Percentiles rank a stretch among this genome's conserved stretches.
phyloP scores from a whole-genome alignment of 2,888 invertebrate species.

The Micropterix aruncella region DNA sequence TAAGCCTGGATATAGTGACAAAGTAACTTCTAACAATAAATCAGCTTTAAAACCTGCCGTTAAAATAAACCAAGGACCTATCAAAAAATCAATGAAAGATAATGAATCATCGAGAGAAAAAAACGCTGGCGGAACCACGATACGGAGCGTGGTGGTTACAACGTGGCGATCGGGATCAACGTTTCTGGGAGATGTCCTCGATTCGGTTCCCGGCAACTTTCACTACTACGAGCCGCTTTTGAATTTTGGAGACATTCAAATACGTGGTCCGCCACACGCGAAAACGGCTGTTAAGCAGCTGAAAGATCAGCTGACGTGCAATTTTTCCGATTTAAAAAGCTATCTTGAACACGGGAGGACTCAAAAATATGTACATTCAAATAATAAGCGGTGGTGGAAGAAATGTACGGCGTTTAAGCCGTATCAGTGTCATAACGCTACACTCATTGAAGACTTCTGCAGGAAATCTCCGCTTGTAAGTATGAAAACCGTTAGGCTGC shows the following conservation, averaged over 20 bases:
- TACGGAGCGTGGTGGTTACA: constrained; percentile 68
- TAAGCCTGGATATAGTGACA: too few relatives aligned
- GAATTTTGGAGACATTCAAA: constrained; percentile 69
- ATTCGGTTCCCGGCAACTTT: constrained; percentile 72
- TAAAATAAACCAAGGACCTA: too few relatives aligned
- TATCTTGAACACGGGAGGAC: constrained; percentile 66
- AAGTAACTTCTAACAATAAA: too few relatives aligned
- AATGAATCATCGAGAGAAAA: too few relatives aligned
- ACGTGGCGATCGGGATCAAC: constrained; percentile 88
- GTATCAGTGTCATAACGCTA: constrained; percentile 33
- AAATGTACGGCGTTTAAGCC: constrained; percentile 48
- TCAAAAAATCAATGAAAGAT: too few relatives aligned
- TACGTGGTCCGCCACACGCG: constrained; percentile 60
- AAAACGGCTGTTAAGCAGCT: constrained; percentile 51
- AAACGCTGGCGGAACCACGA: constrained; percentile 50
- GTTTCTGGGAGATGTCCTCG: constrained; percentile 73
- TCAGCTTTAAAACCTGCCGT: too few relatives aligned
- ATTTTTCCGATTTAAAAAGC: constrained; percentile 57
- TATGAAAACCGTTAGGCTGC: constrained; percentile 73
- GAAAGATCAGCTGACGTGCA: constrained; percentile 60
- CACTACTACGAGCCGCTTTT: constrained; percentile 85
- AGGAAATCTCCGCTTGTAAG: constrained; percentile 77
- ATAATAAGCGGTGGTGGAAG: constrained; percentile 73
- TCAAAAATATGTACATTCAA: constrained; percentile 70
- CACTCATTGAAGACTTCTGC: constrained; percentile 66